Base-by-base conservation (phyloP, 2,113 vertebrate species). In the Drymodes brunneopygia region DNA sequence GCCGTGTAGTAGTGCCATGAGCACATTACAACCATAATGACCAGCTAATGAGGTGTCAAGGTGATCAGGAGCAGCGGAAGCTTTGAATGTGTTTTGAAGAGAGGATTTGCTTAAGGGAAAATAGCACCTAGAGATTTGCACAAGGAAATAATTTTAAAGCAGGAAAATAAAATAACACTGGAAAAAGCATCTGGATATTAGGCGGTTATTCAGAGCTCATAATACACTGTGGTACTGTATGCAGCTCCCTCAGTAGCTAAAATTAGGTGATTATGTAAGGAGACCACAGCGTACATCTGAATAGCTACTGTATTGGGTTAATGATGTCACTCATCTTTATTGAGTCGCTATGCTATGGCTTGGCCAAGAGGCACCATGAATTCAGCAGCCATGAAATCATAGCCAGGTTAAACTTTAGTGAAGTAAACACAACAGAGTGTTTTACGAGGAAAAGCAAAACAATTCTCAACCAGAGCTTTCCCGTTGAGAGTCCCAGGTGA, bases 301-400 rank as follows among this genome's bases (percentile, higher is more conserved):
- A 96, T 90, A 96, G 95, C 64, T 66, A 97, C 98, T 98, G 97
- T 95, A 90, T 95, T 97, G 96, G 96, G 97, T 97, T 98, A 96
- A 96, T 98, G 98, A 98, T 98, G 98, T 98, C 98, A 98, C 90
- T 92, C 51, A 53, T 92, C 80, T 96, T 96, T 81, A 96, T 72
- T 97, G 96, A 94, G 90, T 90, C 67, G 94, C 97, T 96, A 92
- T 97, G 97, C 86, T 86, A 88, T 92, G 91, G 96, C 89, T 96
- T 97, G 95, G 94, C 89, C 22, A 21, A 35, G 64, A 83, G 75
- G 67, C 64, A 79, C 79, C 12, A 33, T 92, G 97, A 93, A 97
- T 97, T 92, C 88, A 96, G 79, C 57, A 91, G 82, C 83, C 62
- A 44, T 97, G 96, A 97, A 97, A 94, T 97, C 96, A 96, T 96